These are phyloP conservation scores for Panulirus ornatus DNA, from an alignment of 1,140 invertebrate genomes.

Conservation along the genomic window DNA sequence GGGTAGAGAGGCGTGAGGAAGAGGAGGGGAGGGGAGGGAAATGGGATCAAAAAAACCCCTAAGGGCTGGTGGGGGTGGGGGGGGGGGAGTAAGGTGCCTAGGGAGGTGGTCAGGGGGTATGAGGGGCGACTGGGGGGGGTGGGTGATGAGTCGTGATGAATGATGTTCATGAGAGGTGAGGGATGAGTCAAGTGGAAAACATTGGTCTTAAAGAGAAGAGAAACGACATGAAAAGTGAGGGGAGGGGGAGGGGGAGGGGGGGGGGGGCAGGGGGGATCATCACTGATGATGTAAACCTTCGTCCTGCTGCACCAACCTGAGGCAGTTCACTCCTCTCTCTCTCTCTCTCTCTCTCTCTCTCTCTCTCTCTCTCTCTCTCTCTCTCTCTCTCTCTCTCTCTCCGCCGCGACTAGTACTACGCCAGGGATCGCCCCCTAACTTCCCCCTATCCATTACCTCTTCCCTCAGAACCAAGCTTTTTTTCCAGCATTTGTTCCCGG, in stretches of 20 bases:
- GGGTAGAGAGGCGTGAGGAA: not conserved
- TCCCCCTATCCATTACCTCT: no score
- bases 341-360: not conserved
- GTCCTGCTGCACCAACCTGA: no score
- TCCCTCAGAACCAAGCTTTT: not conserved
- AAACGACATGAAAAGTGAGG: not conserved
- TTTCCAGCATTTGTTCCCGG: not conserved
- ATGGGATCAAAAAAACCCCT: not conserved
- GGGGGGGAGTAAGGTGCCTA: not conserved
- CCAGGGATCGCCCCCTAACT: no score
- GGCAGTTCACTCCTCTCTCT: not conserved
- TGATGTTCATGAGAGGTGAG: not conserved
- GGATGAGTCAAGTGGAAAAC: not conserved
- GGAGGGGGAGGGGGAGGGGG: not conserved
- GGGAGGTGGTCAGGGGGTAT: not conserved
- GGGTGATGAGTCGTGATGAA: not conserved
- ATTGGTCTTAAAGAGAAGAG: not conserved
- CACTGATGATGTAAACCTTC: no score
- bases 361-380: constrained; percentile 7
- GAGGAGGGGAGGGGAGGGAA: not conserved
- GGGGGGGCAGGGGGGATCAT: not conserved
- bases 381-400: not conserved
- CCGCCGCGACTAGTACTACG: no score
- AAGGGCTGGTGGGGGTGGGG: not conserved
- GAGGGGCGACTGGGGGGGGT: not conserved